Percentiles rank a stretch among this genome's conserved stretches.
Conservation (phyloP, 1,140 invertebrate species). For the Cyclina sinensis region DNA sequence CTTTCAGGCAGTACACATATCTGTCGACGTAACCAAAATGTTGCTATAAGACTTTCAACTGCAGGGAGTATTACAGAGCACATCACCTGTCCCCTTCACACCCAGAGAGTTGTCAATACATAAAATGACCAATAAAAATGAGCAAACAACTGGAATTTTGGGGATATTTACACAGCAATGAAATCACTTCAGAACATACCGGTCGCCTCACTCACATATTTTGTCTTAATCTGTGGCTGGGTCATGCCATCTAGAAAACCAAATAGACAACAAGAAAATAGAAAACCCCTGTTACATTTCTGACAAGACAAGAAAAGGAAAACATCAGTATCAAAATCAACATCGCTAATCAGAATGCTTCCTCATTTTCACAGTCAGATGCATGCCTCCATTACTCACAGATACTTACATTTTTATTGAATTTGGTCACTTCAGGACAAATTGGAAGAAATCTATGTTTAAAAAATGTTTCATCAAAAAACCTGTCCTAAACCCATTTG, state of each 20-base stretch:
- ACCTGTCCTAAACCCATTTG: too few species aligned
- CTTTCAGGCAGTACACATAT: too few species aligned
- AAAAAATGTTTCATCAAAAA: too few species aligned
- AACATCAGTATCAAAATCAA: conserved; percentile 35
- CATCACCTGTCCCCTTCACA: background rate
- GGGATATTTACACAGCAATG: conserved; percentile 41
- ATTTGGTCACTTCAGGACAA: background rate
- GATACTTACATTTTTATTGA: background rate
- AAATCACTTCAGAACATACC: conserved; percentile 59
- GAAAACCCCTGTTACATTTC: conserved; percentile 23
- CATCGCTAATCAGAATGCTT: conserved; percentile 4
- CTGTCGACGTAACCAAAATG: too few species aligned
- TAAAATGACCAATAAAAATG: background rate
- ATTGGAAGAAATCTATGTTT: too few species aligned
- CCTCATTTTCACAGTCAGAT: background rate
- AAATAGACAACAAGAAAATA: conserved; percentile 45
- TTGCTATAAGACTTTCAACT: too few species aligned
- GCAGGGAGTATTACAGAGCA: background rate
- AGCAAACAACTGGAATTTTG: conserved; percentile 16
- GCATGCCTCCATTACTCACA: background rate
- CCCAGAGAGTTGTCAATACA: conserved; percentile 10
- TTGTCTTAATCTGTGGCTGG: conserved; percentile 58
- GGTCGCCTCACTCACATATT: conserved; percentile 61
- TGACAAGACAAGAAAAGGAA: conserved; percentile 28
- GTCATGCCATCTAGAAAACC: conserved; percentile 53